Conservation (phyloP, 1,140 invertebrate genomes). For the Drosophila miranda region DNA sequence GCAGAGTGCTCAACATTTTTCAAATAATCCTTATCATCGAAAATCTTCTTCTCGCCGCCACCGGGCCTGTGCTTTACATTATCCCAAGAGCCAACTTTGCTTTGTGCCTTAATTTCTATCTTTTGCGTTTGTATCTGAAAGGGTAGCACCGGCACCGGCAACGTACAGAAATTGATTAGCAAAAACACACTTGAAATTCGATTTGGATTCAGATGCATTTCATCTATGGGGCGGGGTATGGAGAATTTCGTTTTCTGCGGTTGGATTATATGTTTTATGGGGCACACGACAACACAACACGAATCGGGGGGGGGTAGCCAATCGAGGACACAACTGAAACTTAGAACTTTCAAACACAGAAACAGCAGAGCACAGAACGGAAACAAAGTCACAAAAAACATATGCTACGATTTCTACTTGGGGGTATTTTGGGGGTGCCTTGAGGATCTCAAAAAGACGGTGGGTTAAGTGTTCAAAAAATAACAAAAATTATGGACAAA, state of each 20-base stretch:
- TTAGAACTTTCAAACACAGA: constrained; percentile 52
- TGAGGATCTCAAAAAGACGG: constrained; percentile 21
- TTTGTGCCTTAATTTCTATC: constrained; percentile 92
- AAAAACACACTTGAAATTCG: constrained; percentile 36
- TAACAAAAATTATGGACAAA: constrained; percentile 29
- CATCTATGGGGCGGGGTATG: neutral
- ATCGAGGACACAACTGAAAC: constrained; percentile 51
- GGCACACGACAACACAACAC: constrained; percentile 32
- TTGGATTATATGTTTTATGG: constrained; percentile 25
- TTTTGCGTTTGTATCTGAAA: constrained; percentile 94
- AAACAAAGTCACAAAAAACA: constrained; percentile 25
- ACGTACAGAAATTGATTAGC: constrained; percentile 76
- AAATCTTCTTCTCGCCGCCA: constrained; percentile 96
- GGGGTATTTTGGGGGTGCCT: constrained; percentile 25
- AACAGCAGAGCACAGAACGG: constrained; percentile 46
- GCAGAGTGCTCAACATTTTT: constrained; percentile 84
- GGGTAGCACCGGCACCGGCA: constrained; percentile 72
- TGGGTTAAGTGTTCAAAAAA: constrained; percentile 36
- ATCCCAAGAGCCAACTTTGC: constrained; percentile 95
- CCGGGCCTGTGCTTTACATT: constrained; percentile 97
- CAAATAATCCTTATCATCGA: constrained; percentile 96
- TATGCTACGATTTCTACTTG: constrained; percentile 14
- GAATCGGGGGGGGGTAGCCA: constrained; percentile 32
- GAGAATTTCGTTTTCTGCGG: constrained; percentile 12
- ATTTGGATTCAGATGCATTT: constrained; percentile 11